phyloP scores from a whole-genome alignment of 1,140 invertebrate species.

The Andrena cerasifolii region DNA sequence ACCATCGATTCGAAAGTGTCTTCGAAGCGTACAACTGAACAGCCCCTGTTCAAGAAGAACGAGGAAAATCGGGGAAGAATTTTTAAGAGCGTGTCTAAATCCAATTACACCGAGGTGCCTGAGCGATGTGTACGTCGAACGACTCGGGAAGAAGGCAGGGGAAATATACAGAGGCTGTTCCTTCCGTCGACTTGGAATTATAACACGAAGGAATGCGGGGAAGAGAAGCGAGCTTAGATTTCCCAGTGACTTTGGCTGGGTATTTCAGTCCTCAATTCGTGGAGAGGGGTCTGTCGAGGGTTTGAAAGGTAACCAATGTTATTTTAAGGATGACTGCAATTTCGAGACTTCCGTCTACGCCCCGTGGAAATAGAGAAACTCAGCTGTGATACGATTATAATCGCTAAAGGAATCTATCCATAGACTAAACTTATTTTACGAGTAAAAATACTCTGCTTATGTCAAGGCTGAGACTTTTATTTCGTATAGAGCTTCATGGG shows the following conservation, averaged over 20 bases:
- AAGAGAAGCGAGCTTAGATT: not conserved
- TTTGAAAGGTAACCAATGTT: not conserved
- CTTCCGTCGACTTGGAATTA: not conserved
- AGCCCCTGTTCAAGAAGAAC: not conserved
- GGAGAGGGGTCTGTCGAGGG: not conserved
- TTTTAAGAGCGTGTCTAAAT: constrained; percentile 38
- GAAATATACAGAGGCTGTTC: not conserved
- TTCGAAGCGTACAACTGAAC: constrained; percentile 33
- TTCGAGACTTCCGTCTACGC: not conserved
- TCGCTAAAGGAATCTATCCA: not conserved
- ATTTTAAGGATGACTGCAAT: not conserved
- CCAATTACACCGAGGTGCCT: constrained; percentile 50
- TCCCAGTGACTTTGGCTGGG: not conserved
- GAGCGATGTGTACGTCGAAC: constrained; percentile 36
- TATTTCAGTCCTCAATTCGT: not conserved
- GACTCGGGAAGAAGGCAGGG: not conserved
- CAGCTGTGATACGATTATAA: not conserved
- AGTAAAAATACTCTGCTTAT: too few relatives aligned
- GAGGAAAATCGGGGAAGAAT: constrained; percentile 14
- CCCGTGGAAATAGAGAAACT: not conserved
- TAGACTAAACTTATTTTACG: too few relatives aligned
- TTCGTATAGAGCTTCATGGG: too few relatives aligned
- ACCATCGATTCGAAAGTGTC: constrained; percentile 55
- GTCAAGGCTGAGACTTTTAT: too few relatives aligned
- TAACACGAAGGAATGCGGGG: constrained; percentile 2